A percentile compares a stretch with the other conserved stretches of the same genome.
These are phyloP conservation scores for Taxidea taxus DNA, from an alignment of 2,113 vertebrate species.

Conservation along the genomic window DNA sequence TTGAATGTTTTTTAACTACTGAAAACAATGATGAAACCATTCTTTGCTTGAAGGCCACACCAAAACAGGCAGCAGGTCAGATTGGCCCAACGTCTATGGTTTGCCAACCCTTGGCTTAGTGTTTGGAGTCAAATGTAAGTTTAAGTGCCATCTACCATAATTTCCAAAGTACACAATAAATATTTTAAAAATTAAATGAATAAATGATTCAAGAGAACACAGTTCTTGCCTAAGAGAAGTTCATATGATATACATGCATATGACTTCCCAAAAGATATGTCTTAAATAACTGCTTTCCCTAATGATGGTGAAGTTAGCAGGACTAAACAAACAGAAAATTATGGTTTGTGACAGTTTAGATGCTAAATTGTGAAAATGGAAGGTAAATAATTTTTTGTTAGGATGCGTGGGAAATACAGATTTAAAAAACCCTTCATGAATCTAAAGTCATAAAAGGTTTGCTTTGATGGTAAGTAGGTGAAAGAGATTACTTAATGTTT, in stretches of 20 bases:
- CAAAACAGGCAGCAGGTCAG: neutral
- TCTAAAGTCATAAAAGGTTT: constrained; percentile 49
- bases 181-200: neutral
- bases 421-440: constrained; percentile 6
- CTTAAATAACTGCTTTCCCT: constrained; percentile 44
- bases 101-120: neutral
- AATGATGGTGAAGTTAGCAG: constrained; percentile 26
- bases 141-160: neutral
- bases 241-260: neutral
- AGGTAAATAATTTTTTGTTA: constrained; percentile 54
- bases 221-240: neutral
- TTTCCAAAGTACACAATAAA: neutral
- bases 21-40: neutral
- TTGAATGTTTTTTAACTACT: constrained; percentile 9
- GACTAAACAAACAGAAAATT: constrained; percentile 2
- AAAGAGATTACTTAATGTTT: constrained; percentile 57
- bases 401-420: neutral
- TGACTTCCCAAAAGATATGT: constrained; percentile 36
- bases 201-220: neutral
- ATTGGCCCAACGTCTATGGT: neutral
- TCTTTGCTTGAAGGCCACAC: neutral
- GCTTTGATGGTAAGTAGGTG: constrained; percentile 49
- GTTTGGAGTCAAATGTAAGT: neutral
- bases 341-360: constrained; percentile 38
- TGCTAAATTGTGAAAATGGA: constrained; percentile 55